These are phyloP conservation scores for Dendrocincla tyrannina DNA, from an alignment of 2,797 vertebrate genomes.

Conservation along the genomic window DNA sequence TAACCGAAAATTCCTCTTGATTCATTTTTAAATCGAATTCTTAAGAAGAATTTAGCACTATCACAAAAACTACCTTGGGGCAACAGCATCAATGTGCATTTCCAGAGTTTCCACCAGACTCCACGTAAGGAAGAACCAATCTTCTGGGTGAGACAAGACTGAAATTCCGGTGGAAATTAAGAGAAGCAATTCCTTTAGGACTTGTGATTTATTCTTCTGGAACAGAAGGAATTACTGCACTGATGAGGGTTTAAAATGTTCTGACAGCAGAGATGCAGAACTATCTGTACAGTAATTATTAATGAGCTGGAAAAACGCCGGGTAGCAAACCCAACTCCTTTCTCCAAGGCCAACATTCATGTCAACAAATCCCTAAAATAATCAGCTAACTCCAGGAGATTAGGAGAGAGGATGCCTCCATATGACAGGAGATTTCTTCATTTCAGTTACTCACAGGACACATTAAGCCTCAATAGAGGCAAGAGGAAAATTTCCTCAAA, in stretches of 20 bases:
- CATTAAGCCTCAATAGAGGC: neutral
- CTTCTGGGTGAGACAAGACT: neutral
- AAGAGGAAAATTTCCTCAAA: neutral
- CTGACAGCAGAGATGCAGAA: neutral
- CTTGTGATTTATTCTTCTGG: neutral
- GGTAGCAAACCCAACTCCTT: neutral
- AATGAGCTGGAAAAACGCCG: neutral
- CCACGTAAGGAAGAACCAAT: neutral
- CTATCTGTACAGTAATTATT: constrained; percentile 3
- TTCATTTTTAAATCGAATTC: neutral
- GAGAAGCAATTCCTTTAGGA: neutral
- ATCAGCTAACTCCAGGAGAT: neutral
- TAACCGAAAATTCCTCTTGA: neutral
- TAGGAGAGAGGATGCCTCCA: neutral
- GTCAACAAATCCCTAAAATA: neutral
- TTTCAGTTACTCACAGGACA: neutral
- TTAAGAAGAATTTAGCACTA: neutral
- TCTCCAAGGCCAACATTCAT: neutral
- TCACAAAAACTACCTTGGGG: neutral
- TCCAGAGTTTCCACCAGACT: neutral
- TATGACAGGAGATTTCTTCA: neutral
- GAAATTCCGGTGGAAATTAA: neutral
- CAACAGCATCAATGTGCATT: neutral
- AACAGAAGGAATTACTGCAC: neutral
- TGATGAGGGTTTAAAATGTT: neutral